phyloP scores from a whole-genome alignment of 2,113 vertebrate genomes.

The Labeo rohita region DNA sequence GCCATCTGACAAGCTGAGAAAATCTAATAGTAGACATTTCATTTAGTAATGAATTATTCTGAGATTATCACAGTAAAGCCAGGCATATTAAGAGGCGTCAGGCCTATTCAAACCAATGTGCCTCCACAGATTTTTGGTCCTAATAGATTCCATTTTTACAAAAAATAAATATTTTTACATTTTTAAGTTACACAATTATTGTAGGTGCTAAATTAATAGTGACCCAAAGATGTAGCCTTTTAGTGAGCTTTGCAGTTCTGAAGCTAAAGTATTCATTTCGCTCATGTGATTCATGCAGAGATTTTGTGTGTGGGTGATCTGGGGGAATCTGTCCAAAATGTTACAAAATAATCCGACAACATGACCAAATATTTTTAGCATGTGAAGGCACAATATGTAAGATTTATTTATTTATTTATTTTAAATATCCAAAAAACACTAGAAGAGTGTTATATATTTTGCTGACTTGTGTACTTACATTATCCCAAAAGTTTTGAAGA shows the following conservation, averaged over 20 bases:
- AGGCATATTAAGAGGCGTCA: not conserved
- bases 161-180: not conserved
- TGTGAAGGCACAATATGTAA: too few relatives aligned
- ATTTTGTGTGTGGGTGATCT: not conserved
- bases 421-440: too few relatives aligned
- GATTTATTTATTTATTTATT: too few relatives aligned
- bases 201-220: not conserved
- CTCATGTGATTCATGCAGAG: not conserved
- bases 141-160: not conserved
- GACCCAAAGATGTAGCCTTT: not conserved
- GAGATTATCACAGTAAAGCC: not conserved
- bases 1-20: not conserved
- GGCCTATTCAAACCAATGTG: not conserved
- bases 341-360: not conserved
- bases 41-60: not conserved
- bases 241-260: not conserved
- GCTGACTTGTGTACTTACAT: too few relatives aligned
- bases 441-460: too few relatives aligned
- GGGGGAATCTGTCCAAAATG: not conserved
- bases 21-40: not conserved
- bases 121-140: not conserved
- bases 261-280: not conserved
- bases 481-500: too few relatives aligned
- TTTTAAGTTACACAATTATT: not conserved
- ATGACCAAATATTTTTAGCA: not conserved